These are phyloP conservation scores for Azorinus chamasolen DNA, from an alignment of 2,888 invertebrate genomes.

Conservation along the genomic window DNA sequence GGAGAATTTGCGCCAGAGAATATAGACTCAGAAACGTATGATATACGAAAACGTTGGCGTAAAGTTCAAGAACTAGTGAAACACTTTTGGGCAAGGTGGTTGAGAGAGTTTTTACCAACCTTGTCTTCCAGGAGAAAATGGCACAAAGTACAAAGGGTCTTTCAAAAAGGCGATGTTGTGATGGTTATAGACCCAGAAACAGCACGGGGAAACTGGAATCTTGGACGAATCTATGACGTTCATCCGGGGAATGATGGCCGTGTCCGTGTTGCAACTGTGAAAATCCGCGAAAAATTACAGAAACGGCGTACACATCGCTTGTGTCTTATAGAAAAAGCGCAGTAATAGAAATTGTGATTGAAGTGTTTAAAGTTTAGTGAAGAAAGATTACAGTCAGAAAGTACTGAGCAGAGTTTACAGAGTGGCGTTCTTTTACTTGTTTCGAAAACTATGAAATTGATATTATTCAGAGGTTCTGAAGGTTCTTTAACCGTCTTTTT, in stretches of 20 bases:
- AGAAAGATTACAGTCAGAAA: no score
- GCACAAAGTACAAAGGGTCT: constrained; percentile 21
- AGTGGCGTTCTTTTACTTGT: no score
- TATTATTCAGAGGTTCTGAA: no score
- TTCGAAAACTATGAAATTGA: no score
- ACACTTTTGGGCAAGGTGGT: constrained; percentile 59
- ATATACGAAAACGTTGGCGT: constrained; percentile 51
- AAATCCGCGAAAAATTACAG: constrained; percentile 14
- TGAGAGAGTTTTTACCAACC: no score
- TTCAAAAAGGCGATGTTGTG: constrained; percentile 50
- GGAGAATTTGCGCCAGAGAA: no score
- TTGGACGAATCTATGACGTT: constrained; percentile 30
- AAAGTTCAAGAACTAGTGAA: constrained; percentile 52
- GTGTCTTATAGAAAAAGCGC: constrained; percentile 30
- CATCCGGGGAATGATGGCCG: constrained; percentile 49
- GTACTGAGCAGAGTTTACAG: no score
- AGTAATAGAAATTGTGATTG: no score
- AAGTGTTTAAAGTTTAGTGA: no score
- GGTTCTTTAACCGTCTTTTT: no score
- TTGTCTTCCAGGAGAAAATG: constrained; percentile 52
- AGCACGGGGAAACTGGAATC: no score
- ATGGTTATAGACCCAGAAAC: constrained; percentile 39
- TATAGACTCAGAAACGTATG: no score
- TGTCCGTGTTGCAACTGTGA: constrained; percentile 35
- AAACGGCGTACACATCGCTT: constrained; percentile 31